Conservation (phyloP, 2,797 vertebrate species). For the Echiichthys vipera region DNA sequence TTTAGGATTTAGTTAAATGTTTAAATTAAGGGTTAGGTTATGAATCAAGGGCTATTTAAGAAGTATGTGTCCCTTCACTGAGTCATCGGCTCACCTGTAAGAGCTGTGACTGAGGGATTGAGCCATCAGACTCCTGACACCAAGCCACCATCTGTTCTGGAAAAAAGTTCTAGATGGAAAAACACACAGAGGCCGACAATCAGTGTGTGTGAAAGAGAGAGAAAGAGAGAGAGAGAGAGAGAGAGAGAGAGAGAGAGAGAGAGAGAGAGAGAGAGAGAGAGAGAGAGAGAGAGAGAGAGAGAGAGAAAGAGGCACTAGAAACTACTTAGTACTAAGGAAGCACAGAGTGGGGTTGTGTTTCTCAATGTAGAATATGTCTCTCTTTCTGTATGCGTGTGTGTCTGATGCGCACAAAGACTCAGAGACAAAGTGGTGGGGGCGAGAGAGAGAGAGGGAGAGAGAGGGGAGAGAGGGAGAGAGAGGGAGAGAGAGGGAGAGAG, state of each 20-base stretch:
- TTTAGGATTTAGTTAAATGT: not conserved
- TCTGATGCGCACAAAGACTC: conserved; percentile 59
- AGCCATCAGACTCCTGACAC: conserved; percentile 95
- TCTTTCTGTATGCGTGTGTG: conserved; percentile 31
- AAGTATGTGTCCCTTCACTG: conserved; percentile 6
- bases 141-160: conserved; percentile 98
- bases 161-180: conserved; percentile 92
- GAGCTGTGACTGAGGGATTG: conserved; percentile 93
- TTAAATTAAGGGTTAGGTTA: not conserved
- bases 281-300: conserved; percentile 20
- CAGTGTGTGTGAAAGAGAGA: not conserved
- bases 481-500: conserved; percentile 46
- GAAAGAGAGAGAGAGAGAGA: conserved; percentile 22
- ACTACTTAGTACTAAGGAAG: conserved; percentile 61
- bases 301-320: conserved; percentile 43
- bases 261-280: conserved; percentile 14
- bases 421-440: conserved; percentile 54
- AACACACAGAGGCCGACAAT: conserved; percentile 36
- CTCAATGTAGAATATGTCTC: conserved; percentile 51
- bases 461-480: conserved; percentile 37
- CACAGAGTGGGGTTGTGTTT: conserved; percentile 52
- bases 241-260: conserved; percentile 7
- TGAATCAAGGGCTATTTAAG: not conserved
- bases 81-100: conserved; percentile 89
- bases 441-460: conserved; percentile 17